These are phyloP conservation scores for Kryptopterus vitreolus DNA, from an alignment of 2,797 vertebrate species.

Conservation along the genomic window DNA sequence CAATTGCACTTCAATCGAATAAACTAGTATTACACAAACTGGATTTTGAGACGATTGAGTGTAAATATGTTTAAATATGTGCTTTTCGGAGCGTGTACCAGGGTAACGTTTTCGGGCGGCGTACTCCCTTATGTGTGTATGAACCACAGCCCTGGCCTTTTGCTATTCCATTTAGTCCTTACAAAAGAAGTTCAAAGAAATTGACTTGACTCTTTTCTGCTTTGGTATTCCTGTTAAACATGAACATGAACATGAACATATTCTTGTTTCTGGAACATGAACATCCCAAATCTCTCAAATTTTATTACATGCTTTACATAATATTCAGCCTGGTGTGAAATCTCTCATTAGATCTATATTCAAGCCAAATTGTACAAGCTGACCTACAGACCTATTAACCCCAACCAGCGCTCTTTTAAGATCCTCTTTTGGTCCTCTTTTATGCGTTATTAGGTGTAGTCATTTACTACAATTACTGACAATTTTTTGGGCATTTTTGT, in stretches of 20 bases:
- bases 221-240: background rate
- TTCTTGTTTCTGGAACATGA: background rate
- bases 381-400: background rate
- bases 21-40: conserved; percentile 24
- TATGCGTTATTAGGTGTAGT: no score
- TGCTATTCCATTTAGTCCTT: background rate
- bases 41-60: conserved; percentile 49
- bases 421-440: no score
- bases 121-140: background rate
- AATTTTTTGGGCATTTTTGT: background rate
- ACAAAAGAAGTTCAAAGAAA: background rate
- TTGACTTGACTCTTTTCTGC: background rate
- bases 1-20: conserved; percentile 28
- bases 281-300: background rate
- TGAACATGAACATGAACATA: background rate
- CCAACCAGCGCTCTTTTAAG: no score
- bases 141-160: no score
- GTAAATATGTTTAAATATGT: conserved; percentile 18
- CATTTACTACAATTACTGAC: background rate
- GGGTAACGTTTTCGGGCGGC: background rate
- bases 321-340: conserved; percentile 5
- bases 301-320: background rate
- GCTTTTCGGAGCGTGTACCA: background rate
- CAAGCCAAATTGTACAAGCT: background rate
- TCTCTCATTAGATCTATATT: background rate